Conservation (phyloP, 2,797 vertebrate species). For the Chiloscyllium punctatum region DNA sequence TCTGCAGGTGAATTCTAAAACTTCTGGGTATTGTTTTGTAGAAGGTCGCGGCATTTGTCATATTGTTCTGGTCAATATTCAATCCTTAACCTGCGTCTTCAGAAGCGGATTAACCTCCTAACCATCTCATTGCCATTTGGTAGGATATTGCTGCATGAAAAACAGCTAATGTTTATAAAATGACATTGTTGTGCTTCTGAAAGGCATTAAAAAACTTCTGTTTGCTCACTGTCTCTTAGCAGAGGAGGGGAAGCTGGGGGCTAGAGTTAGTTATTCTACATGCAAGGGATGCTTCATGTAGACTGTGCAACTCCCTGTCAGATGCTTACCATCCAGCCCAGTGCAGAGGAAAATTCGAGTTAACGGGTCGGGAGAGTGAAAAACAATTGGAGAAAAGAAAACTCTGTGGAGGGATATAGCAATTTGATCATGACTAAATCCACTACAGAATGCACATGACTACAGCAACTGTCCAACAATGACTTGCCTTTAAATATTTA, state of each 20-base stretch:
- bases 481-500: constrained; percentile 31
- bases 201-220: not conserved
- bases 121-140: not conserved
- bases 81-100: not conserved
- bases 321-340: too few relatives aligned
- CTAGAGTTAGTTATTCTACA: not conserved
- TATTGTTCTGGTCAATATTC: not conserved
- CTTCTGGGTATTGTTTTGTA: not conserved
- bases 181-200: not conserved
- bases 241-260: not conserved
- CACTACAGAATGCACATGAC: not conserved
- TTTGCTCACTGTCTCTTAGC: not conserved
- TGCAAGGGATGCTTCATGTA: not conserved
- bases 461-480: not conserved
- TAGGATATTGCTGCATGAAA: not conserved
- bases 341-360: too few relatives aligned
- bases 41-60: not conserved
- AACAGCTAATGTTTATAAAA: not conserved
- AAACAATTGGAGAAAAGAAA: too few relatives aligned
- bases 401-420: not conserved
- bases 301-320: not conserved
- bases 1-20: not conserved
- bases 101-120: not conserved
- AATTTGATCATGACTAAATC: not conserved
- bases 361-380: not conserved